phyloP scores from a whole-genome alignment of 2,797 vertebrate genomes.

The Mionectes olivaceus region DNA sequence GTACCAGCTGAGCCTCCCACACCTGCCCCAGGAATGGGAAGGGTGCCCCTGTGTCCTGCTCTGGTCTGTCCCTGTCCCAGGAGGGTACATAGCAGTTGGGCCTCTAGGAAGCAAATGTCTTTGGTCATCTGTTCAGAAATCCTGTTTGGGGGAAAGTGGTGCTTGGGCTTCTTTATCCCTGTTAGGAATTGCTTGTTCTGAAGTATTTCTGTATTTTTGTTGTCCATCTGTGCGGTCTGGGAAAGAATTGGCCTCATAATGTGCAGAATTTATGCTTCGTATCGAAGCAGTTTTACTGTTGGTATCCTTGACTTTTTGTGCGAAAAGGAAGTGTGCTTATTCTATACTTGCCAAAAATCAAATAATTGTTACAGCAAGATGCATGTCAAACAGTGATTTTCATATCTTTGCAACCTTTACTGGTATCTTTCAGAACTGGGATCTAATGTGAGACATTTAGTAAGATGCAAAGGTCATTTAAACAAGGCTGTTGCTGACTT shows the following conservation, averaged over 20 bases:
- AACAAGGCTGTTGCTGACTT: neutral
- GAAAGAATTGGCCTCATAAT: neutral
- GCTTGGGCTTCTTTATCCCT: neutral
- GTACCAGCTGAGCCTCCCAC: neutral
- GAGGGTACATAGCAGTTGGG: neutral
- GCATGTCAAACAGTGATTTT: neutral
- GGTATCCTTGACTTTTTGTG: neutral
- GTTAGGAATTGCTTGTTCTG: neutral
- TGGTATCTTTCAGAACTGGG: neutral
- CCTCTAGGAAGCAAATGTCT: neutral
- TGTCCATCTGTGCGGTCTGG: neutral
- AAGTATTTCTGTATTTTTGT: neutral
- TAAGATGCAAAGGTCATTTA: neutral
- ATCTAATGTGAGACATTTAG: neutral
- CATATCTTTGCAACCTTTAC: neutral
- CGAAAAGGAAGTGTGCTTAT: neutral
- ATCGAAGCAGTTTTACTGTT: neutral
- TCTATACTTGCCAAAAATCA: neutral
- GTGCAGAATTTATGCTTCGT: neutral
- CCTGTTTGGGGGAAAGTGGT: neutral
- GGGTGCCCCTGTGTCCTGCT: rapidly evolving
- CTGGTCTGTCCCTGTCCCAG: rapidly evolving
- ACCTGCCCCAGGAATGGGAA: neutral
- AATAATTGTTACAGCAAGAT: neutral
- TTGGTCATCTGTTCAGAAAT: neutral